Conservation (phyloP, 2,113 vertebrate species). For the Callithrix jacchus region DNA sequence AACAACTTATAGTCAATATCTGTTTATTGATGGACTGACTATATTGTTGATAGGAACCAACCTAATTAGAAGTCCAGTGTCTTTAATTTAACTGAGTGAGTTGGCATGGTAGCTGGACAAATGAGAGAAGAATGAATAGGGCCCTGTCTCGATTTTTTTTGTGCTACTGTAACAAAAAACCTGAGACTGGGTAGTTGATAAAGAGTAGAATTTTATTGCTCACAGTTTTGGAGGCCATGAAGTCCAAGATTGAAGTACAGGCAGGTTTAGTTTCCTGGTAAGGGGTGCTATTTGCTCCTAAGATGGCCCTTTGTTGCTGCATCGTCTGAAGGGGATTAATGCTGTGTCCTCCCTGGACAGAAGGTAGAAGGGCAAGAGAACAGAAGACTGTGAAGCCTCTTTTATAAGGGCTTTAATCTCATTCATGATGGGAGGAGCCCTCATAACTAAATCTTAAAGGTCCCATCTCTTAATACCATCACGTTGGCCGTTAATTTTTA, state of each 20-base stretch:
- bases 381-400: not conserved
- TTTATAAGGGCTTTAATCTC: not conserved
- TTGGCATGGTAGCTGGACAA: not conserved
- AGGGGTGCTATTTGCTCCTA: not conserved
- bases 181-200: not conserved
- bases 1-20: not conserved
- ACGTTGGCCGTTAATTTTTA: not conserved
- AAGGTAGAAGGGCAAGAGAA: not conserved
- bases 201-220: not conserved
- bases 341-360: not conserved
- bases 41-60: constrained; percentile 9
- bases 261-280: not conserved
- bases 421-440: not conserved
- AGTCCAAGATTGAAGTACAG: not conserved
- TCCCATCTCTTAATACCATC: not conserved
- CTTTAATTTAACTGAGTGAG: not conserved
- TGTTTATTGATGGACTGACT: constrained; percentile 32
- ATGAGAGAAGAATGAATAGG: not conserved
- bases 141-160: not conserved
- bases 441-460: not conserved
- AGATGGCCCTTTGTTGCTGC: not conserved
- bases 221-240: not conserved
- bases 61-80: not conserved
- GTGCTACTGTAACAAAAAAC: not conserved
- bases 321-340: not conserved